phyloP scores from a whole-genome alignment of 2,888 invertebrate species.

The Oxytorus armatus region DNA sequence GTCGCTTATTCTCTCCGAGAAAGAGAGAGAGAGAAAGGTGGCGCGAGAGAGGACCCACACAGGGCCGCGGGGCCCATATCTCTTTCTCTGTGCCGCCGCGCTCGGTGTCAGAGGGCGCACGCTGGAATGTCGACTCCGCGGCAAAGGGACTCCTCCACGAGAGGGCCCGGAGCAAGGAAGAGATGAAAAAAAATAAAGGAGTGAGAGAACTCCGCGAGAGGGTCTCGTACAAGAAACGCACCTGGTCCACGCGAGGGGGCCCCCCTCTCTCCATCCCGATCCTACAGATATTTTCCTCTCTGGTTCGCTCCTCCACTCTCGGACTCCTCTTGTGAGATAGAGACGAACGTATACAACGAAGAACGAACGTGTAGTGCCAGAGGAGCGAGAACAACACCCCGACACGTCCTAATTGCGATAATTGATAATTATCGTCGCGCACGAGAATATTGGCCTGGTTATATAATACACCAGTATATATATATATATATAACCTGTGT shows the following conservation, averaged over 20 bases:
- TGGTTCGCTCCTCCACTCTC: constrained; percentile 23
- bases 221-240: constrained; percentile 71
- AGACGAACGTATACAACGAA: constrained; percentile 51
- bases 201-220: background rate
- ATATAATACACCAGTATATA: constrained; percentile 1
- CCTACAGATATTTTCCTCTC: constrained; percentile 30
- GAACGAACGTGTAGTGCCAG: constrained; percentile 40
- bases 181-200: background rate
- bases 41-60: constrained; percentile 7
- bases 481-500: background rate
- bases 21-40: background rate
- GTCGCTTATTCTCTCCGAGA: constrained; percentile 41
- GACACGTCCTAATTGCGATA: constrained; percentile 69
- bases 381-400: constrained; percentile 49
- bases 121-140: constrained; percentile 78
- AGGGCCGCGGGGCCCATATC: constrained; percentile 5
- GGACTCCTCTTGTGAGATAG: constrained; percentile 42
- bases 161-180: constrained; percentile 53
- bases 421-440: constrained; percentile 70
- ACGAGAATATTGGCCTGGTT: constrained; percentile 51
- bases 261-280: background rate
- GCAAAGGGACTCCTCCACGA: constrained; percentile 64
- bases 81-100: constrained; percentile 26
- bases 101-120: constrained; percentile 80
- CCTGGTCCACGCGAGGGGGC: constrained; percentile 72